phyloP scores from a whole-genome alignment of 1,140 invertebrate genomes.

The Calephelis nemesis region DNA sequence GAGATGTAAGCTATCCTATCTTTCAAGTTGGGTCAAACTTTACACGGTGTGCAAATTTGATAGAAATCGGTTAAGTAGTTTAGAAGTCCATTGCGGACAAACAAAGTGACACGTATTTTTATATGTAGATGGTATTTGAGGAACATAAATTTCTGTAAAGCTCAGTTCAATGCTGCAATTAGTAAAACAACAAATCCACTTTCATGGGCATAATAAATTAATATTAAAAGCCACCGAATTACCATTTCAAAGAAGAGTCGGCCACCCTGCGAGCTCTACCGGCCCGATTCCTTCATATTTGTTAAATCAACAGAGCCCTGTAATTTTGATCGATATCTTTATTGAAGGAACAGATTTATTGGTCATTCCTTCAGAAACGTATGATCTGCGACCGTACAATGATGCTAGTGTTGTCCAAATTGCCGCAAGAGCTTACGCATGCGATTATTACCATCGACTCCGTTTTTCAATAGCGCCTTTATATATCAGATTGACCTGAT shows the following conservation, averaged over 20 bases:
- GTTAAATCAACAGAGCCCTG: conserved; percentile 75
- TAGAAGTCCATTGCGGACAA: too few species aligned
- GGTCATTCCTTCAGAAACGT: conserved; percentile 71
- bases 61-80: too few species aligned
- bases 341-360: conserved; percentile 74
- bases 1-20: too few species aligned
- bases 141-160: conserved; percentile 26
- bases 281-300: conserved; percentile 66
- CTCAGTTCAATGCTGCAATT: conserved; percentile 54
- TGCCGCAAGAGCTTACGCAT: conserved; percentile 52
- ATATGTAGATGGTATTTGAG: too few species aligned
- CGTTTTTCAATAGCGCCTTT: conserved; percentile 71
- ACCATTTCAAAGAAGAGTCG: conserved; percentile 67
- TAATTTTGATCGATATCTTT: conserved; percentile 80
- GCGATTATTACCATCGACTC: conserved; percentile 67
- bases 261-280: conserved; percentile 58
- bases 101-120: too few species aligned
- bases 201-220: conserved; percentile 51
- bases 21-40: too few species aligned
- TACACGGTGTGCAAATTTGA: too few species aligned
- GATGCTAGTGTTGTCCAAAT: conserved; percentile 54
- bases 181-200: conserved; percentile 56
- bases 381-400: conserved; percentile 60
- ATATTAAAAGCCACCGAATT: conserved; percentile 61
- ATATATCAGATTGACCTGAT: conserved; percentile 73